Percentiles rank a stretch among this genome's conserved stretches.
Evolutionary conservation across 2,113 vertebrate species (phyloP).

Genomic region (Halcyon senegalensis): DNA sequence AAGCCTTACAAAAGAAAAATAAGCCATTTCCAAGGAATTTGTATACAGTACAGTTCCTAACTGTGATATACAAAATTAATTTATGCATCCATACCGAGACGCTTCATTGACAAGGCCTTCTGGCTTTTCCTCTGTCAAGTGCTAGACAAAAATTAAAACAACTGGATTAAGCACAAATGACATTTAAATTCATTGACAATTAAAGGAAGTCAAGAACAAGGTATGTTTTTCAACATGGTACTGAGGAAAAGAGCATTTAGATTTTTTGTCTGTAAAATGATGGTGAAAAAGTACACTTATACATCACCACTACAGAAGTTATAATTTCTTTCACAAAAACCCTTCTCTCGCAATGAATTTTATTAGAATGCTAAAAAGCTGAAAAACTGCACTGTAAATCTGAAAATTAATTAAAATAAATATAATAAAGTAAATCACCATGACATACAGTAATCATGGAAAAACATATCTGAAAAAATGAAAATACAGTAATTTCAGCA

Average conservation of each 20-base stretch:
- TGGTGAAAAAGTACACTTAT: background rate
- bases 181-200: background rate
- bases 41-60: background rate
- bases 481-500: background rate
- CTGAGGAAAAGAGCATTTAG: background rate
- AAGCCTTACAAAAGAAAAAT: background rate
- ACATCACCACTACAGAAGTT: background rate
- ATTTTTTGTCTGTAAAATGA: background rate
- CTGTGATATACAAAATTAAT: background rate
- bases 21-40: background rate
- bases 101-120: slow-evolving; percentile 93
- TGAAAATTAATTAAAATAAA: no score
- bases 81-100: slow-evolving; percentile 80
- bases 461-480: background rate
- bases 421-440: background rate
- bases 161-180: background rate
- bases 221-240: background rate
- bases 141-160: slow-evolving; percentile 76
- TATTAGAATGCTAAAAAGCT: background rate
- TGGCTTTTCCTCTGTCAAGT: slow-evolving; percentile 89
- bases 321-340: background rate
- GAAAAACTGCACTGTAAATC: background rate
- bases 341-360: background rate
- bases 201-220: background rate
- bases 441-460: background rate